These are phyloP conservation scores for Malurus melanocephalus DNA, from an alignment of 2,113 vertebrate species.

Conservation along the genomic window DNA sequence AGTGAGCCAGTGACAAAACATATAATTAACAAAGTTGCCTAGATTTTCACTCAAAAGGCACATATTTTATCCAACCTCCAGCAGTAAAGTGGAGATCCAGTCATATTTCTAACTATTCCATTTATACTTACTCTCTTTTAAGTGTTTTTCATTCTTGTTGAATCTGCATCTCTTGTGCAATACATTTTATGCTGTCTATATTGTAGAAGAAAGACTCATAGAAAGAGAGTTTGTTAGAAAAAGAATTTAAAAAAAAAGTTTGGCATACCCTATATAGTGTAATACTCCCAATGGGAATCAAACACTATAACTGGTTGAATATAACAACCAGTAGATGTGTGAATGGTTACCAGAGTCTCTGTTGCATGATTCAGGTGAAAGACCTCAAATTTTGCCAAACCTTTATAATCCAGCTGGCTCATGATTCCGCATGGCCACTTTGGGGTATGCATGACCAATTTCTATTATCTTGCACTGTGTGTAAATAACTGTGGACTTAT, in stretches of 20 bases:
- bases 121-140: background rate
- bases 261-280: background rate
- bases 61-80: background rate
- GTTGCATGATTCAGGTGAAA: background rate
- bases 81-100: background rate
- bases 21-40: background rate
- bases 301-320: background rate
- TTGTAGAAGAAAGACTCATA: rapidly evolving
- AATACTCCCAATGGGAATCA: background rate
- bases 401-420: background rate
- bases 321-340: background rate
- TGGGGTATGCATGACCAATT: background rate
- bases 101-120: background rate
- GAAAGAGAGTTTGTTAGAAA: background rate
- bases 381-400: background rate
- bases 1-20: background rate
- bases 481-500: background rate
- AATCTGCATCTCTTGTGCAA: background rate
- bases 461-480: background rate
- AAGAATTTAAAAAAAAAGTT: background rate
- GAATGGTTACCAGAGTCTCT: background rate
- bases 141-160: background rate
- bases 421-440: background rate
- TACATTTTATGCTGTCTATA: background rate
- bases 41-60: background rate